Evolutionary conservation across 2,888 invertebrate genomes (phyloP).

Genomic region (Parelbella ahira): DNA sequence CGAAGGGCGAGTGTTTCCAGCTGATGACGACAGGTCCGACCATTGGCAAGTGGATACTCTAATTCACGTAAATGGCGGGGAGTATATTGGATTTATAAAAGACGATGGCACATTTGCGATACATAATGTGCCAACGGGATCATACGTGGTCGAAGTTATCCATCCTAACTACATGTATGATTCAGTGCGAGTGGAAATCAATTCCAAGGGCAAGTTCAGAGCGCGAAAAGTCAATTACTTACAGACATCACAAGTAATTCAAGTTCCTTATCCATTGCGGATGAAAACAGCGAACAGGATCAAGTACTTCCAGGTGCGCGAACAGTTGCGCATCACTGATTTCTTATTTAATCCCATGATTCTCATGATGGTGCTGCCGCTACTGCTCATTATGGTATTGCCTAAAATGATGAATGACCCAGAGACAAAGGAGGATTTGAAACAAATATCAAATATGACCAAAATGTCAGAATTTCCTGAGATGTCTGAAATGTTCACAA

Average conservation of each 20-base stretch:
- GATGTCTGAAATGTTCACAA: conserved; percentile 96
- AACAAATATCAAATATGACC: conserved; percentile 91
- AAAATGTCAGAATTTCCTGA: conserved; percentile 93
- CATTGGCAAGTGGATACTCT: conserved; percentile 90
- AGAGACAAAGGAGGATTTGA: conserved; percentile 97
- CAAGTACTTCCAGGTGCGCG: conserved; percentile 94
- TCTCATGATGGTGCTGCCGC: conserved; percentile 97
- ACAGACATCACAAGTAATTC: conserved; percentile 93
- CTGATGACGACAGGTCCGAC: conserved; percentile 80
- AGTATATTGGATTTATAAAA: conserved; percentile 92
- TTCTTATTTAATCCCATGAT: conserved; percentile 98
- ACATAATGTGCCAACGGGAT: conserved; percentile 93
- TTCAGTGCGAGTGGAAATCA: conserved; percentile 97
- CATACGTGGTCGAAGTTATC: conserved; percentile 95
- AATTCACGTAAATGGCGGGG: conserved; percentile 93
- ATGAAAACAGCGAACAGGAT: conserved; percentile 90
- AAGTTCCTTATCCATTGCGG: conserved; percentile 95
- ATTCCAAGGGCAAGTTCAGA: conserved; percentile 97
- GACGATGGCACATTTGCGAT: conserved; percentile 95
- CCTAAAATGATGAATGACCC: conserved; percentile 99
- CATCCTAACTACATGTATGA: conserved; percentile 96
- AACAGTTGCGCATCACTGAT: conserved; percentile 98
- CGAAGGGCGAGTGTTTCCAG: conserved; percentile 90
- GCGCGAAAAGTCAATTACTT: conserved; percentile 96
- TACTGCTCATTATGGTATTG: conserved; percentile 93